These are phyloP conservation scores for Sminthopsis crassicaudata DNA, from an alignment of 2,113 vertebrate genomes.

Conservation along the genomic window DNA sequence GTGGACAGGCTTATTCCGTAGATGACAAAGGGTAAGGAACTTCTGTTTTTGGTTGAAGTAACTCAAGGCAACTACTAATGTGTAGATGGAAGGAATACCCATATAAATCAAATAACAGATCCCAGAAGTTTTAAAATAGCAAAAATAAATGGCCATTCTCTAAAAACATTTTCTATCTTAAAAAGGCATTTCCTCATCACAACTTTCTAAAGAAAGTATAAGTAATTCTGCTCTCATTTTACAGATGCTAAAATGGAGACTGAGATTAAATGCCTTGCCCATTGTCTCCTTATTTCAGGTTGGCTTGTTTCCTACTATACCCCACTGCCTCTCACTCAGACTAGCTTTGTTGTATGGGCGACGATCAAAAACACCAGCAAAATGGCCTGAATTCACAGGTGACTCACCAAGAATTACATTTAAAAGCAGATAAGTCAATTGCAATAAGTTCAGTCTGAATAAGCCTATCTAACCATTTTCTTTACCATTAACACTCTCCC, in stretches of 20 bases:
- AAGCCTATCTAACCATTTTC: neutral
- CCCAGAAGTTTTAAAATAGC: neutral
- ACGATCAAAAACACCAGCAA: neutral
- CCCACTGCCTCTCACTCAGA: neutral
- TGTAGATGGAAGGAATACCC: neutral
- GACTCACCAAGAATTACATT: neutral
- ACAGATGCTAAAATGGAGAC: neutral
- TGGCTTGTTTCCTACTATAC: neutral
- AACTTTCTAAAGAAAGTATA: neutral
- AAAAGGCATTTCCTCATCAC: neutral
- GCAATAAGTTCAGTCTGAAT: neutral
- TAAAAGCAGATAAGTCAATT: neutral
- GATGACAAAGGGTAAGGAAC: neutral
- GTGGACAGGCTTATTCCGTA: neutral
- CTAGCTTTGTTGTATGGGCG: neutral
- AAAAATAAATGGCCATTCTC: neutral
- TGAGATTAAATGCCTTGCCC: neutral
- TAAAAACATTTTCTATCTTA: neutral
- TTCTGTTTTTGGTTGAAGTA: neutral
- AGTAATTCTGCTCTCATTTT: neutral
- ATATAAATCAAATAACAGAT: neutral
- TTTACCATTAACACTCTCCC: neutral
- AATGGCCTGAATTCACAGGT: neutral
- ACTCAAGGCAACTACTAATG: neutral
- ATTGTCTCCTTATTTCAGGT: neutral